Conservation (phyloP, 2,797 vertebrate species). For the Glossophaga mutica region DNA sequence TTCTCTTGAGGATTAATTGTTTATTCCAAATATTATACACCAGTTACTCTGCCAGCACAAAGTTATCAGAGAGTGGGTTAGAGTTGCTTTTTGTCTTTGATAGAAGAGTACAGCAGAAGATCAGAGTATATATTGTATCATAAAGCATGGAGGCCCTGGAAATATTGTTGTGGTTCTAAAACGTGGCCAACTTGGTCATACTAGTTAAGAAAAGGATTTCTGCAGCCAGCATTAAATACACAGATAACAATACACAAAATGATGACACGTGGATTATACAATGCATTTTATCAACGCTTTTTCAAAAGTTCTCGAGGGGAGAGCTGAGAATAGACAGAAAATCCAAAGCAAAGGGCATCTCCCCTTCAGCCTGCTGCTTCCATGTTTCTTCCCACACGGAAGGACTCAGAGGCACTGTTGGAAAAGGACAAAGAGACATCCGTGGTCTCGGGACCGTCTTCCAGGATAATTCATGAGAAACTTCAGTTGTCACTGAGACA, state of each 20-base stretch:
- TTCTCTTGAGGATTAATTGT: rapidly evolving
- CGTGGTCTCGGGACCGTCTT: too few species aligned
- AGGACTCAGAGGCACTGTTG: rapidly evolving
- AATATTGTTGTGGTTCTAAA: background rate
- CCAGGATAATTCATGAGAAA: background rate
- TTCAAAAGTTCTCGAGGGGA: background rate
- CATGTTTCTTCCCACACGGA: rapidly evolving
- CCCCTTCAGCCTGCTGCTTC: background rate
- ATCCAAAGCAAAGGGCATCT: rapidly evolving
- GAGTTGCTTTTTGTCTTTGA: background rate
- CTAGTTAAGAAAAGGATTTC: too few species aligned
- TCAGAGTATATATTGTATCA: rapidly evolving
- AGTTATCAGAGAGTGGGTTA: too few species aligned
- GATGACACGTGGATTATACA: rapidly evolving
- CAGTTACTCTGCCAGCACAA: background rate
- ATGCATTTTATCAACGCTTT: rapidly evolving
- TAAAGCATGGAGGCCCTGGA: rapidly evolving
- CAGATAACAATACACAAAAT: rapidly evolving
- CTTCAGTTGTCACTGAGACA: background rate
- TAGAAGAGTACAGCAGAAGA: background rate
- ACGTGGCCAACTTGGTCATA: rapidly evolving
- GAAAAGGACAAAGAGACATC: background rate
- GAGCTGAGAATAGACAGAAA: background rate
- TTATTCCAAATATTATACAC: rapidly evolving
- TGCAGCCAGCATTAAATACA: background rate